These are phyloP conservation scores for Enteromius anoplus DNA, from an alignment of 2,797 vertebrate species.

Conservation along the genomic window DNA sequence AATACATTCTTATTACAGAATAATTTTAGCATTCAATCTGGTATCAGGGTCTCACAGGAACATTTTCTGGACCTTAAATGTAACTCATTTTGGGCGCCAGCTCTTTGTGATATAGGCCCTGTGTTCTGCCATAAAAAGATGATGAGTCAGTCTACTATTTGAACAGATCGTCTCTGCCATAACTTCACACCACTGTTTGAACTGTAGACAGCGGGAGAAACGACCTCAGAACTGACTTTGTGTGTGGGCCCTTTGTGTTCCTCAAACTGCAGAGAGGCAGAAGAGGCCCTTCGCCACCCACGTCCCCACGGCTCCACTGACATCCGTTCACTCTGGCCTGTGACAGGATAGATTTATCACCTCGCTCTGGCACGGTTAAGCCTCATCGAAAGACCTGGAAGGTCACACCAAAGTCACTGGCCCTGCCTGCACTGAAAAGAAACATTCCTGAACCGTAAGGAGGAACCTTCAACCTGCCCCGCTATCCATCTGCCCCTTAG, in stretches of 20 bases:
- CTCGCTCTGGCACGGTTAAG: conserved; percentile 53
- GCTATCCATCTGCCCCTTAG: conserved; percentile 53
- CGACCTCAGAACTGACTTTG: conserved; percentile 44
- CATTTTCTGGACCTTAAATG: background rate
- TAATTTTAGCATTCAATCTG: background rate
- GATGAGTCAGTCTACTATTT: conserved; percentile 83
- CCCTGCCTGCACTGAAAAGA: conserved; percentile 52
- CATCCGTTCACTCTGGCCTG: conserved; percentile 83
- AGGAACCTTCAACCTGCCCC: conserved; percentile 52
- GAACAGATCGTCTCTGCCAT: conserved; percentile 74
- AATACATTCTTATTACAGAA: background rate
- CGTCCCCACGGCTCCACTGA: conserved; percentile 48
- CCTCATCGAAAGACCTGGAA: conserved; percentile 54
- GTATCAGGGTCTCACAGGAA: conserved; percentile 2
- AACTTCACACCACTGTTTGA: conserved; percentile 86
- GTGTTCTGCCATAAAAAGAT: conserved; percentile 53
- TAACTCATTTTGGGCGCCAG: conserved; percentile 15
- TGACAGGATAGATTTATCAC: conserved; percentile 76
- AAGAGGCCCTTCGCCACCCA: conserved; percentile 68
- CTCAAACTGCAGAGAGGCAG: conserved; percentile 47
- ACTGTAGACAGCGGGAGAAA: conserved; percentile 70
- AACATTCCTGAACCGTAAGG: conserved; percentile 56
- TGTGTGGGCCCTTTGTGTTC: conserved; percentile 61
- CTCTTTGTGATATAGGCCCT: background rate
- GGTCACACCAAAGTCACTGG: conserved; percentile 63